These are phyloP conservation scores for Microcebus griseorufus DNA, from an alignment of 2,113 vertebrate genomes.

Conservation along the genomic window DNA sequence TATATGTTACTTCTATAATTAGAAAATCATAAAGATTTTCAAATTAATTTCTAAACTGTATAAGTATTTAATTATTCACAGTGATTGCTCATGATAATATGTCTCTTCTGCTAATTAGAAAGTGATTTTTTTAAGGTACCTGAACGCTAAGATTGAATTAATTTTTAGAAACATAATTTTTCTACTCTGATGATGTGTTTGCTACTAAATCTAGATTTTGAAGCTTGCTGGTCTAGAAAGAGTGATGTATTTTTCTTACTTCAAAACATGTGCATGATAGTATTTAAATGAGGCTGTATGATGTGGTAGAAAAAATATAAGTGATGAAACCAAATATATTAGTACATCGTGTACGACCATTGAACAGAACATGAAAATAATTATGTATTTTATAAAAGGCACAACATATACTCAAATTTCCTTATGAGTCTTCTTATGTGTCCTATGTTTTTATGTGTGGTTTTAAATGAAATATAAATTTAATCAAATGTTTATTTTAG, in stretches of 20 bases:
- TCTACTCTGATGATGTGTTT: not conserved
- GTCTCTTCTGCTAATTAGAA: not conserved
- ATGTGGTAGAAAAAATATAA: not conserved
- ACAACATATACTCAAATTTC: not conserved
- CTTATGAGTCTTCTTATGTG: not conserved
- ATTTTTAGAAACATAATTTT: slow-evolving; percentile 11
- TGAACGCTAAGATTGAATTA: not conserved
- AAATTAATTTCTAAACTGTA: not conserved
- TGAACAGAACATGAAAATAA: not conserved
- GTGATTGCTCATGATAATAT: not conserved
- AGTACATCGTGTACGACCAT: not conserved
- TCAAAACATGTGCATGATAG: slow-evolving; percentile 22
- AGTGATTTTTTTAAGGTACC: not conserved
- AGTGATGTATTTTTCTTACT: not conserved
- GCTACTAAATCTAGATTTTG: not conserved
- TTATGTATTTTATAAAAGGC: not conserved
- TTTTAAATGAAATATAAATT: slow-evolving; percentile 26
- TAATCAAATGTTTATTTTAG: slow-evolving; percentile 8
- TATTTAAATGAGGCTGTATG: slow-evolving; percentile 33
- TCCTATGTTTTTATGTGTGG: not conserved
- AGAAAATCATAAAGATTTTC: slow-evolving; percentile 1
- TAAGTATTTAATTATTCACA: slow-evolving; percentile 4
- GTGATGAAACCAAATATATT: not conserved
- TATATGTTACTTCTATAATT: not conserved
- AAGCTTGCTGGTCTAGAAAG: slow-evolving; percentile 17